These are phyloP conservation scores for Myzus persicae DNA, from an alignment of 1,140 invertebrate species.

Conservation along the genomic window DNA sequence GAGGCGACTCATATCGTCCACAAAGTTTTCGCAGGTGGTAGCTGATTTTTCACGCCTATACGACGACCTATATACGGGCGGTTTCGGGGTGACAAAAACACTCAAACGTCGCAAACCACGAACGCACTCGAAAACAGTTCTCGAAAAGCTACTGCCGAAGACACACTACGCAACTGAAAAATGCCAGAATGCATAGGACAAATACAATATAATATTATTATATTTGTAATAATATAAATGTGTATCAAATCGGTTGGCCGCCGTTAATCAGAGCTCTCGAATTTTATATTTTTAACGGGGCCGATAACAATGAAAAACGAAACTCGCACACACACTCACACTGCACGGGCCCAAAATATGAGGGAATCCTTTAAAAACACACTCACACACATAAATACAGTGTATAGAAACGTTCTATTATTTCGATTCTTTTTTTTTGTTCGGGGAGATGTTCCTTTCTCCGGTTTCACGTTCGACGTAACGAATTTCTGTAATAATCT, in stretches of 20 bases:
- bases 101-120: not conserved
- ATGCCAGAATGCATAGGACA: not conserved
- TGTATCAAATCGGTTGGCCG: not conserved
- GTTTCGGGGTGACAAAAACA: conserved; percentile 23
- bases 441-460: conserved; percentile 49
- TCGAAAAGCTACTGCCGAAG: not conserved
- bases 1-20: not conserved
- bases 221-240: not conserved
- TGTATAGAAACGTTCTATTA: conserved; percentile 45
- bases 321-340: not conserved
- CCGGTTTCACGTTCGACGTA: conserved; percentile 57
- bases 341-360: not conserved
- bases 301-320: conserved; percentile 37
- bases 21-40: conserved; percentile 54
- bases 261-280: conserved; percentile 44
- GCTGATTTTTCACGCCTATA: not conserved
- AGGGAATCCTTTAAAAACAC: conserved; percentile 51
- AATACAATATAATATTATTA: not conserved
- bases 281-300: conserved; percentile 50
- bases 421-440: conserved; percentile 38
- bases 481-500: conserved; percentile 57
- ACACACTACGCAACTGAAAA: not conserved
- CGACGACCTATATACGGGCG: too few relatives aligned
- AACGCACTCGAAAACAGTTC: not conserved
- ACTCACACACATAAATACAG: not conserved